A percentile compares a stretch with the other conserved stretches of the same genome.
These are phyloP conservation scores for Oophaga sylvatica DNA, from an alignment of 2,797 vertebrate genomes.

Conservation along the genomic window DNA sequence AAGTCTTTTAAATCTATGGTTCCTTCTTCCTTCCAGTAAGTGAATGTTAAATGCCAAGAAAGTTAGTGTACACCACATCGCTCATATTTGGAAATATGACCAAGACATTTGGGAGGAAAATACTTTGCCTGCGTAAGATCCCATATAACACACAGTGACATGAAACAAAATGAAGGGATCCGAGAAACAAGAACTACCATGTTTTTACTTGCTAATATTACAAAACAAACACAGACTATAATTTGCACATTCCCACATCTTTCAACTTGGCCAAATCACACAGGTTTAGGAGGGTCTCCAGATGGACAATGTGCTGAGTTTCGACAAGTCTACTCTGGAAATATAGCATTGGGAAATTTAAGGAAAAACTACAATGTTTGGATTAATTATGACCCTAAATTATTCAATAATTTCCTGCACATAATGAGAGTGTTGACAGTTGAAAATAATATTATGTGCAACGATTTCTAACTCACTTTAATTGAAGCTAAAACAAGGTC, in stretches of 20 bases:
- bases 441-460: neutral
- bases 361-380: conserved; percentile 13
- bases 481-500: neutral
- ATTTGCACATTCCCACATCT: conserved; percentile 28
- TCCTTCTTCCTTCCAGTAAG: conserved; percentile 43
- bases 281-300: conserved; percentile 6
- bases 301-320: neutral
- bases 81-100: conserved; percentile 38
- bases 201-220: conserved; percentile 53
- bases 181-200: conserved; percentile 29
- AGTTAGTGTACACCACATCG: conserved; percentile 30
- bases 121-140: conserved; percentile 46
- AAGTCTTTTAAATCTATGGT: conserved; percentile 6
- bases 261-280: neutral
- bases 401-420: neutral
- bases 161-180: conserved; percentile 30
- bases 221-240: conserved; percentile 44
- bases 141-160: conserved; percentile 51
- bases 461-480: conserved; percentile 1
- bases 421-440: conserved; percentile 6
- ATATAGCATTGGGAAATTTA: neutral
- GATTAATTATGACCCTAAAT: neutral
- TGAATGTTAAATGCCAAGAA: conserved; percentile 32
- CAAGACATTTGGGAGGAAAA: conserved; percentile 35
- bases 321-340: conserved; percentile 7